Base-by-base conservation (phyloP, 2,888 invertebrate genomes). In the Mimumesa dahlbomi region DNA sequence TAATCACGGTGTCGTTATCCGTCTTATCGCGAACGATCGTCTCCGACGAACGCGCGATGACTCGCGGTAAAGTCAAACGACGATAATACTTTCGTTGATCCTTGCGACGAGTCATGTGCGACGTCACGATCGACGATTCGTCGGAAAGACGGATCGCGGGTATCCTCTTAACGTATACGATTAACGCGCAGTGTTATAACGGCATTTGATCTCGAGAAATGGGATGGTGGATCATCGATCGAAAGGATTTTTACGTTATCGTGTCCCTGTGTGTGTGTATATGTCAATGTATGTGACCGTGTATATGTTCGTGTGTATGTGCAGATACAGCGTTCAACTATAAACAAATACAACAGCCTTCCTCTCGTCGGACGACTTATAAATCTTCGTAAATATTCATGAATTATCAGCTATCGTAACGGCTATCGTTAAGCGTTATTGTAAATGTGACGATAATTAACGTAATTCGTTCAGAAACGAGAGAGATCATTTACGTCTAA, bases 201-300 rank as follows among this genome's bases (percentile, higher is more conserved):
- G n/a, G 4, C 34, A n/a, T 34, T 3, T 34, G 34, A 34, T 34
- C 34, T 34, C 34, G 34, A 34, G 34, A 34, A 34, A 25, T 25
- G 4, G 4, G 25, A 25, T 25, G 25, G 29, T 29, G 29, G 6
- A 29, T 9, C 7, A 29, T 38, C 38, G 7, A 38, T 11, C 42
- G 16, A 42, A 11, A 42, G 16, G 42, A 18, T 9, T 11, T 18
- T 42, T 16, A 42, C 46, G n/a, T 21, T 7, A 46, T 46, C 29
- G 29, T 46, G n/a, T n/a, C n/a, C n/a, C n/a, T n/a, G n/a, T n/a
- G n/a, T n/a, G n/a, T 25, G 42, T n/a, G 18, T 19, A 13, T 13
- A 21, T 52, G 42, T 36, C 5, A 68, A 68, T 69, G 36, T 40
- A 42, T 48, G 62, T 45, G 38, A 34, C 62, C 61, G 69, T 50